phyloP scores from a whole-genome alignment of 2,113 vertebrate genomes.

The Formicarius rufipectus region DNA sequence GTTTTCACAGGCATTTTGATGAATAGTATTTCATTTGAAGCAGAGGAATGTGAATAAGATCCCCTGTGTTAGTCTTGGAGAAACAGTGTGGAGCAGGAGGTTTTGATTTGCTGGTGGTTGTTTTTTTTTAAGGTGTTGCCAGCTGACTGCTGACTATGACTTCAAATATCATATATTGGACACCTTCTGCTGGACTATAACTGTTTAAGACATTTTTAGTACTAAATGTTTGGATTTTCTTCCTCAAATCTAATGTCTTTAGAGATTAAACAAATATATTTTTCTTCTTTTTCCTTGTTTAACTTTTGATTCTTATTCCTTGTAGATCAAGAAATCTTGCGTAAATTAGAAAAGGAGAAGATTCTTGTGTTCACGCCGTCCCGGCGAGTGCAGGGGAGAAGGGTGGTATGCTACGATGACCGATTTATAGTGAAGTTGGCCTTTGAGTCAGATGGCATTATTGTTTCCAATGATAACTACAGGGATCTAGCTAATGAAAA shows the following conservation, averaged over 20 bases:
- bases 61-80: neutral
- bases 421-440: constrained; percentile 96
- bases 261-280: neutral
- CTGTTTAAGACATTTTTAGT: neutral
- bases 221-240: neutral
- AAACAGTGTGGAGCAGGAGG: neutral
- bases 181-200: neutral
- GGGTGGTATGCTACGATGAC: constrained; percentile 97
- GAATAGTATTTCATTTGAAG: neutral
- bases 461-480: constrained; percentile 98
- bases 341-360: constrained; percentile 94
- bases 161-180: neutral
- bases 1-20: neutral
- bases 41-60: neutral
- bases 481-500: constrained; percentile 95
- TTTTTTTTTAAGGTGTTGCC: neutral
- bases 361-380: constrained; percentile 96
- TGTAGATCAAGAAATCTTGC: constrained; percentile 93
- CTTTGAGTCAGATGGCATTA: constrained; percentile 94
- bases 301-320: neutral
- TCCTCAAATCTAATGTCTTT: neutral
- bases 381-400: constrained; percentile 90
- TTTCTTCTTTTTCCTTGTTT: neutral
- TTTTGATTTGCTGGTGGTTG: neutral
- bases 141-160: neutral